These are phyloP conservation scores for Ivindomyrus marchei DNA, from an alignment of 2,113 vertebrate genomes.

Conservation along the genomic window DNA sequence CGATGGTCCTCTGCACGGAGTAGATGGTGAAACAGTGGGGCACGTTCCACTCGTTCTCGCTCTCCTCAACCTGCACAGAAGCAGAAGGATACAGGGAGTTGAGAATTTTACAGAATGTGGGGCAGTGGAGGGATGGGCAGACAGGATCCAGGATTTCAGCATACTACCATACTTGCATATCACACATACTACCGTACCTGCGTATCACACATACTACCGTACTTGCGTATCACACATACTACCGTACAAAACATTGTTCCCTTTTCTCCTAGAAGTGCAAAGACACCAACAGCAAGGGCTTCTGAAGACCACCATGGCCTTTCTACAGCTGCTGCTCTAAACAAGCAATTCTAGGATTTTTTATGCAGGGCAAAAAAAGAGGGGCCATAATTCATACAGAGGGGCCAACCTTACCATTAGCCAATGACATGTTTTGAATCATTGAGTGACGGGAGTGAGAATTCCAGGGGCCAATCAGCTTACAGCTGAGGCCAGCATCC, in stretches of 20 bases:
- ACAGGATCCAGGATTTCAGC: background rate
- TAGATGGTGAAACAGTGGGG: constrained; percentile 95
- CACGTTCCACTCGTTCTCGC: constrained; percentile 73
- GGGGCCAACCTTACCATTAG: background rate
- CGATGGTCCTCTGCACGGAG: constrained; percentile 81
- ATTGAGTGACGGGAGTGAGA: background rate
- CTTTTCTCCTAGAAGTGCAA: no score
- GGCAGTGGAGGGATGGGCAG: background rate
- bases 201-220: background rate
- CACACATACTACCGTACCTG: background rate
- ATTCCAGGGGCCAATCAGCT: background rate
- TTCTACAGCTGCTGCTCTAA: background rate
- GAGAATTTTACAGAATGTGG: background rate
- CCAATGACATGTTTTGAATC: background rate
- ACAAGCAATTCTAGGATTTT: background rate
- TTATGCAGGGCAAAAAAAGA: background rate
- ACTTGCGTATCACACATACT: no score
- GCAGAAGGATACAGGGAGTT: constrained; percentile 8
- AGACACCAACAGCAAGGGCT: background rate
- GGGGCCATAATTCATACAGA: background rate
- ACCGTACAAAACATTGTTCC: no score
- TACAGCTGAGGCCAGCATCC: background rate
- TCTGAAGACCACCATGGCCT: background rate
- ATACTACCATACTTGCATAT: background rate
- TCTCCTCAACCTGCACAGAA: constrained; percentile 77